phyloP scores from a whole-genome alignment of 2,113 vertebrate species.

The Xiphias gladius region DNA sequence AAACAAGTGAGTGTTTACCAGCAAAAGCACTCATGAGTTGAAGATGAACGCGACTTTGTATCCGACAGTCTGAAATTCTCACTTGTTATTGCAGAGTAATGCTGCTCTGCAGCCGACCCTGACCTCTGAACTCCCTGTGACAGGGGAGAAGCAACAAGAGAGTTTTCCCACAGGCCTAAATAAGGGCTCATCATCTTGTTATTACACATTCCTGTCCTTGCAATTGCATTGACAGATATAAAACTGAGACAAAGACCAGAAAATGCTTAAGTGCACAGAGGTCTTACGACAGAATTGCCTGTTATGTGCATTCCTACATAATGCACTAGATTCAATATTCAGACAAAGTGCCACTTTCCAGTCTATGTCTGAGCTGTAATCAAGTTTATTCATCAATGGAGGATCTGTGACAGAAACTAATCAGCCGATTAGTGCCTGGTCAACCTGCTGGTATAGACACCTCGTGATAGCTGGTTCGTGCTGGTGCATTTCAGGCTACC shows the following conservation, averaged over 20 bases:
- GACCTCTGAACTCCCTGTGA: conserved; percentile 39
- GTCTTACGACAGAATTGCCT: conserved; percentile 5
- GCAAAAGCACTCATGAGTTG: conserved; percentile 31
- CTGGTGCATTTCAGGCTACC: background rate
- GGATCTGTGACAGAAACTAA: conserved; percentile 53
- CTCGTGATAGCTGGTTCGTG: conserved; percentile 40
- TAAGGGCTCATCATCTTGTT: conserved; percentile 3
- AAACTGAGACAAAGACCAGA: background rate
- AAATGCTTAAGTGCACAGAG: conserved; percentile 19
- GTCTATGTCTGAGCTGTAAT: conserved; percentile 52
- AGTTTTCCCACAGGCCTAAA: conserved; percentile 35
- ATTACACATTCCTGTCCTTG: conserved; percentile 17
- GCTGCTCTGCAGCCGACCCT: conserved; percentile 12
- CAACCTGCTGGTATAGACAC: conserved; percentile 35
- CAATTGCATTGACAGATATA: conserved; percentile 43
- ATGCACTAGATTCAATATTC: conserved; percentile 54
- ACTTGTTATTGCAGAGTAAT: conserved; percentile 12
- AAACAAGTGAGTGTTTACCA: conserved; percentile 63
- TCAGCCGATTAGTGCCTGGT: conserved; percentile 50
- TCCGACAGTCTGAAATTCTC: conserved; percentile 4
- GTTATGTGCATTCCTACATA: conserved; percentile 45
- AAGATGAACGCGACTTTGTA: background rate
- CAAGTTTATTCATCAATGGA: conserved; percentile 55
- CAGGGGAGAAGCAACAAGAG: background rate
- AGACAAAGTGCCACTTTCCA: conserved; percentile 41